Base-by-base conservation (phyloP, 92 coral and sea anemone species). In the Chrysogorgia sp. region DNA sequence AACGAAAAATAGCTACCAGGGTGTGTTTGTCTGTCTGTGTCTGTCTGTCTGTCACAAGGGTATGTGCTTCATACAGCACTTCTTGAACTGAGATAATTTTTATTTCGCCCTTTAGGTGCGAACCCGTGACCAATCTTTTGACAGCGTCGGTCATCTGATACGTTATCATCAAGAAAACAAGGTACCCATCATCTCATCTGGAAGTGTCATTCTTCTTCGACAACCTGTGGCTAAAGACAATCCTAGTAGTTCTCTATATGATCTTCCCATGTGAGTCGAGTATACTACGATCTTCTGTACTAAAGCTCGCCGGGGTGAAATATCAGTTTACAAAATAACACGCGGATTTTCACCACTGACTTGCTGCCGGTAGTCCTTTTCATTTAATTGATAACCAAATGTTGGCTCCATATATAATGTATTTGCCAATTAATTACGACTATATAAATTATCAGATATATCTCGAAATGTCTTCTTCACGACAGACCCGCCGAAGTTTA, bases 161-260 rank as follows among this genome's bases (percentile, higher is more conserved):
- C 85, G 83, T 12, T 89, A 85, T 71, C 98, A 94, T 74, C 79
- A 79, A 15, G 79, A 92, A 31, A 83, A 94, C 66, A 76, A 80
- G 24, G 60, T 89, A 10, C 97, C 98, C 7, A 94, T 94, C 82
- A 94, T 94, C 31, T 94, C 97, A 12, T 82, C 98, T 0, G 98
- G 98, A 63, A 94, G 98, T 63, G 93, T 90, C 34, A 90, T 94
- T 37, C 83, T 86, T 17, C 85, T 94, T 64, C 82, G 84, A 14
- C 83, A 83, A 48, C 91, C 98, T 21, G 98, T 94, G 40, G 84
- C 83, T 66, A 89, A 69, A 21, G 47, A 76, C 17, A 64, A 64
- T 40, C 52, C 70, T 2, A 57, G 68, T 77, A 61, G 50, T 10
- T 33, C 77, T 14, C 23, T 13, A 4, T 71, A 71, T 50, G 77